Evolutionary conservation across 2,888 invertebrate species (phyloP), one percentile per base, ranked within the genome.

Genomic region (Orthonevra nobilis): DNA sequence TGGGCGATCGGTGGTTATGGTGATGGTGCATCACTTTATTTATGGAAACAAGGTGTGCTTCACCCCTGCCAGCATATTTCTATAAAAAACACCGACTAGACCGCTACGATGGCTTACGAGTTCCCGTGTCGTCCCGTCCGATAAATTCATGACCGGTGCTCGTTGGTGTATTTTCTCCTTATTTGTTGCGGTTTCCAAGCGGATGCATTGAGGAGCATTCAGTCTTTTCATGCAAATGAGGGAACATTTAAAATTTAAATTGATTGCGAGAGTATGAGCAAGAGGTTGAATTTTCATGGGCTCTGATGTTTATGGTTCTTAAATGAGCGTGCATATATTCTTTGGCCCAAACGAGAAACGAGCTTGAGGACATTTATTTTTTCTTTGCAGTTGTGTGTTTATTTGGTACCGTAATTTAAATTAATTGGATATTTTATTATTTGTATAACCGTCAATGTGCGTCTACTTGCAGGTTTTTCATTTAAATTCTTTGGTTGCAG

Each of bases 171-270:
- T 58, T 40, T 46, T 23, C 20, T 54, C 17, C 40, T 61, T n/a
- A n/a, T n/a, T n/a, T 60, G 42, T 52, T 73, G 52, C 28, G 72
- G 66, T 60, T 52, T 19, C 73, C 58, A 60, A 58, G 58, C 50
- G 58, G 52, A 69, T 69, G 58, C 48, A 38, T 66, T 42, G 52
- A 44, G 34, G 15, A 15, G 3, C 26, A 15, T 15, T 23, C 23
- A 4, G 23, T 5, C 5, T 5, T 23, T 23, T 38, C 50, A 60
- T 46, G 52, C 40, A 30, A 42, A 42, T 42, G 42, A 10, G 14
- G 12, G 15, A 26, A 4, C 60, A 66, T 74, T 68, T 68, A 68
- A 74, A 60, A 68, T 74, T 66, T 54, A 68, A 54, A 68, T 74
- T 68, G 60, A 44, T 54, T 68, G 60, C 46, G 23, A 26, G 20